Evolutionary conservation across 2,797 vertebrate genomes (phyloP).

Genomic region (Anguilla marmorata): DNA sequence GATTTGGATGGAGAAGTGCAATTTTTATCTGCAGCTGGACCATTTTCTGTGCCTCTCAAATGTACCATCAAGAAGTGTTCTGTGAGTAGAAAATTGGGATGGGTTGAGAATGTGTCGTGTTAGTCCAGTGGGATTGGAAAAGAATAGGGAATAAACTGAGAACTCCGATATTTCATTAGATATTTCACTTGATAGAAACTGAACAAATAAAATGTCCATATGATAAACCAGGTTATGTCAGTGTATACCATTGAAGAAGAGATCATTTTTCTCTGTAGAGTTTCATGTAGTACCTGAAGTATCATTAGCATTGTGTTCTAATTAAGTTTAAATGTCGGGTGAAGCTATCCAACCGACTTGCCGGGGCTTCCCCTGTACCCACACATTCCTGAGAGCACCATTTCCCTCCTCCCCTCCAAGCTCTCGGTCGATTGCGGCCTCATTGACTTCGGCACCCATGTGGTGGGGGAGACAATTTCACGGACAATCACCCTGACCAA

Average conservation of each 20-base stretch:
- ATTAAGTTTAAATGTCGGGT: neutral
- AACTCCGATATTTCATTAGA: neutral
- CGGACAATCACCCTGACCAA: slow-evolving; percentile 83
- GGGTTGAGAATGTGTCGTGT: neutral
- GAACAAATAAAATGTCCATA: neutral
- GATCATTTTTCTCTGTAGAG: neutral
- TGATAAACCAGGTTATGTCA: neutral
- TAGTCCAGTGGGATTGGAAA: neutral
- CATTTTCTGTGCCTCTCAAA: slow-evolving; percentile 81
- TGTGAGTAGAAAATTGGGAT: slow-evolving; percentile 62
- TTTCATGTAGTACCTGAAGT: neutral
- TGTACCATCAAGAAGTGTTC: slow-evolving; percentile 85
- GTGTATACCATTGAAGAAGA: neutral
- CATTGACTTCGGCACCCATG: slow-evolving; percentile 83
- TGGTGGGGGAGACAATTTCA: slow-evolving; percentile 85
- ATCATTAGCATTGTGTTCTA: slow-evolving; percentile 11
- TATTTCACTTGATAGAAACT: neutral
- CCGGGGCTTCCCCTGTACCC: neutral
- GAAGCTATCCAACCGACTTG: neutral
- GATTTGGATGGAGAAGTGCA: slow-evolving; percentile 81
- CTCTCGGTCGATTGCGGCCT: slow-evolving; percentile 81
- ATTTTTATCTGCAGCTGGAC: slow-evolving; percentile 78
- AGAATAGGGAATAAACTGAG: neutral
- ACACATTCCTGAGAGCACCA: slow-evolving; percentile 11
- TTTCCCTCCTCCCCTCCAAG: slow-evolving; percentile 65